These are phyloP conservation scores for Pachypsylla venusta DNA, from an alignment of 1,140 invertebrate species.

Conservation along the genomic window DNA sequence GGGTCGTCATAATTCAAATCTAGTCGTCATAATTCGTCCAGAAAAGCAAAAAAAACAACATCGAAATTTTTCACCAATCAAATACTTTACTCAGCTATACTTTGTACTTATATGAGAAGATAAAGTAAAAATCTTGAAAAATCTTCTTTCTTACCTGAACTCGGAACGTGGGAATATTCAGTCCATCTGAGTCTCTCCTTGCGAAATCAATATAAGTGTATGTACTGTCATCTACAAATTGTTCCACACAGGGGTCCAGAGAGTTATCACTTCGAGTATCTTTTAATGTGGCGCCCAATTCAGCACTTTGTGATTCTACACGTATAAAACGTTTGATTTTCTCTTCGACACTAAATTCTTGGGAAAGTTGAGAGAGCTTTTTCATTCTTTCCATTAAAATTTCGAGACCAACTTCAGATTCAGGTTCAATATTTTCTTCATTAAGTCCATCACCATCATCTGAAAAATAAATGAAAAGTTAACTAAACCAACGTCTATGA, in stretches of 20 bases:
- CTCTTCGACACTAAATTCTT: slow-evolving; percentile 58
- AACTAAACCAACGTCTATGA: no score
- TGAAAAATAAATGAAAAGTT: no score
- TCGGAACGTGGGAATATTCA: slow-evolving; percentile 58
- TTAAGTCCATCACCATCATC: not conserved
- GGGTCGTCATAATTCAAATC: no score
- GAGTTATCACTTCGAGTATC: slow-evolving; percentile 30
- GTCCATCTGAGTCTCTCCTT: slow-evolving; percentile 35
- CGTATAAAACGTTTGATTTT: slow-evolving; percentile 58
- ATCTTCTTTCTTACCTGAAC: slow-evolving; percentile 38
- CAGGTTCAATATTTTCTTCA: slow-evolving; percentile 17
- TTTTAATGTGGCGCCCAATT: slow-evolving; percentile 38
- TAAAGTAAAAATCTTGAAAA: no score
- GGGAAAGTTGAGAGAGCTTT: slow-evolving; percentile 50
- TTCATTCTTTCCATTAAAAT: slow-evolving; percentile 69
- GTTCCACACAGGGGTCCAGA: slow-evolving; percentile 44
- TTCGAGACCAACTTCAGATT: slow-evolving; percentile 49
- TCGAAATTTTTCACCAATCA: no score
- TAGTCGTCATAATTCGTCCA: no score
- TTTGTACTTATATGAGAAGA: no score
- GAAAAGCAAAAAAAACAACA: no score
- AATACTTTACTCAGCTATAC: no score
- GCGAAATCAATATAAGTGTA: slow-evolving; percentile 75
- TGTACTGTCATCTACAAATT: slow-evolving; percentile 57
- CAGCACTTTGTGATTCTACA: slow-evolving; percentile 56